phyloP scores from a whole-genome alignment of 2,888 invertebrate species.

The Tricholauxania praeusta region DNA sequence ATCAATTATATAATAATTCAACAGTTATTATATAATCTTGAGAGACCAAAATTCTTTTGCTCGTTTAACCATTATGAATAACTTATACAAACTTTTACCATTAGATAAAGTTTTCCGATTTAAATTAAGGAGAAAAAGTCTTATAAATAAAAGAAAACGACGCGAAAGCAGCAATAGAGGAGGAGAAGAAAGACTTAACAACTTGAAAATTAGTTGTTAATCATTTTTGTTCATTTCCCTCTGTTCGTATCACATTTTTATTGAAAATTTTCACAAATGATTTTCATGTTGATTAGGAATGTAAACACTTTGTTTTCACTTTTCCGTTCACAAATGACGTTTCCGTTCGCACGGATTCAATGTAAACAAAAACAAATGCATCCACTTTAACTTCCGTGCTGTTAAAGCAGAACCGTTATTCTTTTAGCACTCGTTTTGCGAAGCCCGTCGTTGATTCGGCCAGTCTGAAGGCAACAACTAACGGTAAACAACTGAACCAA shows the following conservation, averaged over 20 bases:
- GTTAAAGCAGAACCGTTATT: conserved; percentile 3
- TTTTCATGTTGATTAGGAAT: conserved; percentile 13
- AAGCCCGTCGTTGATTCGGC: conserved; percentile 24
- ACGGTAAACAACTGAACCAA: conserved; percentile 56
- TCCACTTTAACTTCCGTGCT: conserved; percentile 23
- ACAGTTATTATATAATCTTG: too few relatives aligned
- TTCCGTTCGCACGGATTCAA: conserved; percentile 26
- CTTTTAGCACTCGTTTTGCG: neutral
- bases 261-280: conserved; percentile 15
- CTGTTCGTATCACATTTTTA: conserved; percentile 26
- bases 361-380: conserved; percentile 13
- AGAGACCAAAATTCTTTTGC: too few relatives aligned
- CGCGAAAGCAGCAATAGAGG: too few relatives aligned
- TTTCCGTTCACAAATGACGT: conserved; percentile 23
- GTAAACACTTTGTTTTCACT: conserved; percentile 26
- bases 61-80: too few relatives aligned
- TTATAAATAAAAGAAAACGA: too few relatives aligned
- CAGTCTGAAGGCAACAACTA: conserved; percentile 52
- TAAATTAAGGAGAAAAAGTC: too few relatives aligned
- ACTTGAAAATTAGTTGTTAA: too few relatives aligned
- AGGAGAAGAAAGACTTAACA: too few relatives aligned
- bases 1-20: too few relatives aligned
- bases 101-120: too few relatives aligned
- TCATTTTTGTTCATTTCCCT: conserved; percentile 29
- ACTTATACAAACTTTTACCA: too few relatives aligned